Percentiles rank a stretch among this genome's conserved stretches.
phyloP scores from a whole-genome alignment of 2,888 invertebrate species.

The Drosophila kuntzei region DNA sequence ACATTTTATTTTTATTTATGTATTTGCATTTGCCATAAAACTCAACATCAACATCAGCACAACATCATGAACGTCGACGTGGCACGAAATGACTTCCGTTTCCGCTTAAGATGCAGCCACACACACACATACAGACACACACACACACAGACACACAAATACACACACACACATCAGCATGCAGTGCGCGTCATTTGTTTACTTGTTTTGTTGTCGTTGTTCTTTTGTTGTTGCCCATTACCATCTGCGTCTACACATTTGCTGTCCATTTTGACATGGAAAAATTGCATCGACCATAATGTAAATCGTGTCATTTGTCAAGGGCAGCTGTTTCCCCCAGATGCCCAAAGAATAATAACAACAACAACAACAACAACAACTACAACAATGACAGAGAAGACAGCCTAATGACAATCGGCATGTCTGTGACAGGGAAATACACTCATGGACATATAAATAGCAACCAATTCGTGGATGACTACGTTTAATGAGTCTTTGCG shows the following conservation, averaged over 20 bases:
- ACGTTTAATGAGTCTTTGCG: conserved; percentile 70
- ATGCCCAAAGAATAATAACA: conserved; percentile 23
- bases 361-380: conserved; percentile 22
- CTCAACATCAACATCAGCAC: conserved; percentile 34
- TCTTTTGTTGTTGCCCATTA: conserved; percentile 52
- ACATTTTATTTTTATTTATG: conserved; percentile 69
- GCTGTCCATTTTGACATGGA: conserved; percentile 73
- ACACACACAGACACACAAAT: conserved; percentile 11
- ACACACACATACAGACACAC: conserved; percentile 27
- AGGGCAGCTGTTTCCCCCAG: conserved; percentile 69
- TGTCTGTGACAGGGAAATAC: conserved; percentile 29
- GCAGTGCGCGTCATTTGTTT: conserved; percentile 74
- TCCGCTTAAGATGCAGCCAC: conserved; percentile 74
- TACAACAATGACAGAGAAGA: conserved; percentile 10
- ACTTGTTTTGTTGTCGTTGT: conserved; percentile 26
- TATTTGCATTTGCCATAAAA: conserved; percentile 74
- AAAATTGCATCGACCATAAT: conserved; percentile 80
- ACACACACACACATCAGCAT: conserved; percentile 51
- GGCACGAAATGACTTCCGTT: conserved; percentile 78
- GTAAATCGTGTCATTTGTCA: conserved; percentile 83
- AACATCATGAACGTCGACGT: conserved; percentile 68
- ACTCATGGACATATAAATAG: conserved; percentile 3
- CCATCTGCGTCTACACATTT: conserved; percentile 76
- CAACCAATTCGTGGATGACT: not conserved
- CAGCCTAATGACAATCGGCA: conserved; percentile 70